phyloP scores from a whole-genome alignment of 2,888 invertebrate genomes.

The Leucoptera coffeella region DNA sequence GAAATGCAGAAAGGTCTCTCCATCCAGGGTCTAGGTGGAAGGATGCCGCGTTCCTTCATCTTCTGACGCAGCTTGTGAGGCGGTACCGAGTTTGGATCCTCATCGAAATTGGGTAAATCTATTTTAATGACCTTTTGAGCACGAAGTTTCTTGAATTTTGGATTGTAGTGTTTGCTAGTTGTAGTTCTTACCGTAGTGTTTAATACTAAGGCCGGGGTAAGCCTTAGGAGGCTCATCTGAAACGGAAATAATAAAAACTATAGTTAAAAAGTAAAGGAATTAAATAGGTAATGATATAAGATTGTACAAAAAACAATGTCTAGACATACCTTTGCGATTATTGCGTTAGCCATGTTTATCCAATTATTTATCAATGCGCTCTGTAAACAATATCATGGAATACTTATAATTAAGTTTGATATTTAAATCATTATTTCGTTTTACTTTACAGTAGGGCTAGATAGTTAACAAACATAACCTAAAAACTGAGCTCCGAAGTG shows the following conservation, averaged over 20 bases:
- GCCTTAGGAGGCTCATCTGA: slow-evolving; percentile 20
- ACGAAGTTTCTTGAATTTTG: slow-evolving; percentile 70
- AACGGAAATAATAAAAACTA: slow-evolving; percentile 5
- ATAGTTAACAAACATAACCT: too few species aligned
- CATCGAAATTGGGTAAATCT: slow-evolving; percentile 66
- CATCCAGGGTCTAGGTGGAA: slow-evolving; percentile 73
- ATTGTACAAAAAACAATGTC: too few species aligned
- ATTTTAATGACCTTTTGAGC: slow-evolving; percentile 65
- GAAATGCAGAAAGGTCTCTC: slow-evolving; percentile 71
- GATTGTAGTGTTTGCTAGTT: slow-evolving; percentile 64
- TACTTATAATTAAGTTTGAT: too few species aligned
- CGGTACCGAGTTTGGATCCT: slow-evolving; percentile 42
- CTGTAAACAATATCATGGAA: background rate
- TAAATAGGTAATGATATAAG: too few species aligned
- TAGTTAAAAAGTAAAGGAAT: background rate
- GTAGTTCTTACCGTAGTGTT: slow-evolving; percentile 24
- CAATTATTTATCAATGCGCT: background rate
- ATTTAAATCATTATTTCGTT: background rate
- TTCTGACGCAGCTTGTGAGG: slow-evolving; percentile 57
- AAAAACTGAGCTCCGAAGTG: too few species aligned
- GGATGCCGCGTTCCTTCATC: slow-evolving; percentile 75
- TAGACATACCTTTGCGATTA: slow-evolving; percentile 20
- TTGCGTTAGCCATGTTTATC: slow-evolving; percentile 19
- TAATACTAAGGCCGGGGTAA: slow-evolving; percentile 13
- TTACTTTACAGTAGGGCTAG: too few species aligned